These are phyloP conservation scores for Tarsius wallacei DNA, from an alignment of 2,797 vertebrate species.

Conservation along the genomic window DNA sequence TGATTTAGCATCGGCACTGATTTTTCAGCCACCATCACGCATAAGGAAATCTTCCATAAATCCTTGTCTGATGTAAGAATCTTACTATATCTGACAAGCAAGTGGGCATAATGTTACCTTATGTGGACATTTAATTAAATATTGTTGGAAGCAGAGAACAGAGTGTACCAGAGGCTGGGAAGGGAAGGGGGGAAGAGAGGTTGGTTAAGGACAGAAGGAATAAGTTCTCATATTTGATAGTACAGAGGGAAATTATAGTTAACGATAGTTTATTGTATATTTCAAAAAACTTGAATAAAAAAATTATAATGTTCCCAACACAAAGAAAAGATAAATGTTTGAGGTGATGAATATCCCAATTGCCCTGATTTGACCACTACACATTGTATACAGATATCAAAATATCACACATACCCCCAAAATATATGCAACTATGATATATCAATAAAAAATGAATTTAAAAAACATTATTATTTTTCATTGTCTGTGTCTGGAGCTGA, in stretches of 20 bases:
- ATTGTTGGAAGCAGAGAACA: neutral
- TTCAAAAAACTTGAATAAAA: neutral
- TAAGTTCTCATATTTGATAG: neutral
- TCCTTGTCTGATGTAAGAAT: rapidly evolving
- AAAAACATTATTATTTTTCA: neutral
- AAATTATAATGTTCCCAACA: neutral
- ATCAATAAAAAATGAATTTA: neutral
- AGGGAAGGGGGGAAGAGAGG: neutral
- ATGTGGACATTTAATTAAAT: rapidly evolving
- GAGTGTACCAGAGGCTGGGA: neutral
- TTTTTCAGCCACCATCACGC: rapidly evolving
- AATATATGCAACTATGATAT: neutral
- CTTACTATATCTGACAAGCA: rapidly evolving
- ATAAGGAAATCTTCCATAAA: rapidly evolving
- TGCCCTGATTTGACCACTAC: neutral
- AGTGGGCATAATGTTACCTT: rapidly evolving
- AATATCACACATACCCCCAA: neutral
- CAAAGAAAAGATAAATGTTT: neutral
- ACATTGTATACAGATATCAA: neutral
- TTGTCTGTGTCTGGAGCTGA: neutral
- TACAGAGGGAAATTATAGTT: neutral
- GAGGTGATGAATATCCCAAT: neutral
- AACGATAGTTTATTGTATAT: neutral
- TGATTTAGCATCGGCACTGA: rapidly evolving
- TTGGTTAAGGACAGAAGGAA: neutral